Conservation (phyloP, 2,797 vertebrate genomes). For the Argya squamiceps region DNA sequence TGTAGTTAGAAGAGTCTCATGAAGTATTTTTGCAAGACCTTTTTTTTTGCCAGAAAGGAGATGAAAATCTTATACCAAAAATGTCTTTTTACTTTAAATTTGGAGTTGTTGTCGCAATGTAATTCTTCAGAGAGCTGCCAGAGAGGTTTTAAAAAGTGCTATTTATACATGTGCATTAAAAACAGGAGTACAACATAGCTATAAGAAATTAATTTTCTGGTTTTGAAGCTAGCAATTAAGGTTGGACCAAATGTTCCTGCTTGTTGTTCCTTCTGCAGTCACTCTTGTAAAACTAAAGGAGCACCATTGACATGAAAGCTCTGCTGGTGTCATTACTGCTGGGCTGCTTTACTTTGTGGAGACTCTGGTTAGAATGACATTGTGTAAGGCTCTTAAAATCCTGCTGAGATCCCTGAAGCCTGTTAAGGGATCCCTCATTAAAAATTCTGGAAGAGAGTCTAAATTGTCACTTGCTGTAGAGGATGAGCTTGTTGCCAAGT, state of each 20-base stretch:
- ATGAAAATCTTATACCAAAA: not conserved
- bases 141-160: not conserved
- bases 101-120: not conserved
- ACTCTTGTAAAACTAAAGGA: not conserved
- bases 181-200: not conserved
- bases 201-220: not conserved
- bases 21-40: not conserved
- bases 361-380: not conserved
- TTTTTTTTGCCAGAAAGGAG: not conserved
- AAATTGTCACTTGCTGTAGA: not conserved
- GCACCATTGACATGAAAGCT: not conserved
- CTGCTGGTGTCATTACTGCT: not conserved
- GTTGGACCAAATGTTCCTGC: not conserved
- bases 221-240: constrained; percentile 3
- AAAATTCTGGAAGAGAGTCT: not conserved
- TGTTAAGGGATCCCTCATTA: not conserved
- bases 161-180: not conserved
- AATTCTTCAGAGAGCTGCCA: not conserved
- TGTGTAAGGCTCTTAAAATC: constrained; percentile 11
- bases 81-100: not conserved
- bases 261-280: not conserved
- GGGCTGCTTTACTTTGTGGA: not conserved
- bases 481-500: constrained; percentile 12
- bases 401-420: constrained; percentile 4
- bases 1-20: not conserved